Conservation (phyloP, 2,113 vertebrate species). For the Gobiocypris rarus region DNA sequence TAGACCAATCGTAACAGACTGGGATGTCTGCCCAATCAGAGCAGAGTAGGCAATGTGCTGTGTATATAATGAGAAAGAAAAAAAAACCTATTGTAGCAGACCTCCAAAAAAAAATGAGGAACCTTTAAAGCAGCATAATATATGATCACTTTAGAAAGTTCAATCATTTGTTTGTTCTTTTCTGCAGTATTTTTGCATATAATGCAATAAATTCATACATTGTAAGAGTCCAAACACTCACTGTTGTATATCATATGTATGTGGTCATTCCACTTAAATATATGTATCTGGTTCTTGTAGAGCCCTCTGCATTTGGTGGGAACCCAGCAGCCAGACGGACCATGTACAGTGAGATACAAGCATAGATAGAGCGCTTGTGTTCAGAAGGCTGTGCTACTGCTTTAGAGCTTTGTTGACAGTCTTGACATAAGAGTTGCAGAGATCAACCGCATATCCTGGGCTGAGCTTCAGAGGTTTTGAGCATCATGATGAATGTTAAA, state of each 20-base stretch:
- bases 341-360: constrained; percentile 74
- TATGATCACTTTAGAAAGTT: not conserved
- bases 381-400: not conserved
- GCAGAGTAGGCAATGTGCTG: too few species aligned
- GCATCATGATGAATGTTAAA: constrained; percentile 8
- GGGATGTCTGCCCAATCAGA: too few species aligned
- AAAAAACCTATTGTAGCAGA: too few species aligned
- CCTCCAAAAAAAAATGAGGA: too few species aligned
- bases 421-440: not conserved
- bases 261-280: not conserved
- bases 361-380: constrained; percentile 47
- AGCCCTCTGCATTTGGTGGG: constrained; percentile 80
- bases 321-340: constrained; percentile 77
- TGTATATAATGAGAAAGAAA: too few species aligned
- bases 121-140: too few species aligned
- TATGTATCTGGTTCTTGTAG: constrained; percentile 61
- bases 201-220: not conserved
- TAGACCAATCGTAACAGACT: too few species aligned
- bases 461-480: constrained; percentile 8
- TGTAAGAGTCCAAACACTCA: not conserved
- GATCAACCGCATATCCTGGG: constrained; percentile 17
- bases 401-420: constrained; percentile 6
- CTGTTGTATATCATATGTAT: not conserved
- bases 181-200: not conserved
- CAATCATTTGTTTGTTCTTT: not conserved